Evolutionary conservation across 2,797 vertebrate genomes (phyloP), one percentile per base, ranked within the genome.

Genomic region (Percopsis omiscomaycus): DNA sequence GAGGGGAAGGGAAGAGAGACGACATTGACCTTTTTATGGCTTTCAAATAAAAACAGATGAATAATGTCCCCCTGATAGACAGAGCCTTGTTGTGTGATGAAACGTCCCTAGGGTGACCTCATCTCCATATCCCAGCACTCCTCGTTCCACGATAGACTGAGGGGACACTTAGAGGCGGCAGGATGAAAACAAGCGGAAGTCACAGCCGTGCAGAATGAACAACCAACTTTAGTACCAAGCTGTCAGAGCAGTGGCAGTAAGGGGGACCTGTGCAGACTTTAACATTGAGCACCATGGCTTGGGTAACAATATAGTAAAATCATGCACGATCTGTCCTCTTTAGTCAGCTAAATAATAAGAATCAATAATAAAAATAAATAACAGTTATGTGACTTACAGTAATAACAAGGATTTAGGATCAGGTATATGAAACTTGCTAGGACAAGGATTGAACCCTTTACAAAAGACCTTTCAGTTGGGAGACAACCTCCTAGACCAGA

Each of bases 141-240:
- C 30, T 16, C 46, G 3, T 6, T 32, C n/a, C n/a, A 12, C 3
- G n/a, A 13, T 27, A 4, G 29, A 61, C 6, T 22, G n/a, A 46
- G 22, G 59, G 27, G 22, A 48, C 51, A 14, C n/a, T 64, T 5
- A 53, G 53, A 27, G 53, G 60, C 52, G 51, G 50, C 6, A 37
- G 58, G 54, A 57, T 42, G 59, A 44, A 22, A 53, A 57, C 27
- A 67, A 68, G 44, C 32, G 48, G 11, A 55, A 47, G 63, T 1
- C 46, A 27, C 57, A 62, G 55, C 12, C 5, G 46, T 14, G 61
- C 65, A 57, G 58, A 29, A 44, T 46, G 64, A 30, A 61, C 66
- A 71, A 30, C 29, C 37, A 76, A 68, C 66, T 78, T 66, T 63
- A 61, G 51, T 71, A 58, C 50, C 70, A 71, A 75, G 65, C 37